These are phyloP conservation scores for Caenorhabditis sulstoni DNA, from an alignment of 2,888 invertebrate genomes.

Conservation along the genomic window DNA sequence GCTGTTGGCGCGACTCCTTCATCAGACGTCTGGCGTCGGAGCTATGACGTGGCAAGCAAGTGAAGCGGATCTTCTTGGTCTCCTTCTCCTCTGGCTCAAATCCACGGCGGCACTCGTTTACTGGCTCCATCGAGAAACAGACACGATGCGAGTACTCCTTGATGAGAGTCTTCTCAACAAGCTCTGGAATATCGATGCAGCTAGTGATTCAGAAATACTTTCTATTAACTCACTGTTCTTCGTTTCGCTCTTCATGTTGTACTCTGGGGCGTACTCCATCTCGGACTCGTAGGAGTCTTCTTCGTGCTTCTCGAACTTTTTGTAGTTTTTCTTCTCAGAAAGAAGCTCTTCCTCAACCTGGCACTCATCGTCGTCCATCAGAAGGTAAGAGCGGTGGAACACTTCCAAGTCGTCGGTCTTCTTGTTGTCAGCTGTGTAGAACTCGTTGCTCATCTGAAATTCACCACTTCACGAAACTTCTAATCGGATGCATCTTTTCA, in stretches of 20 bases:
- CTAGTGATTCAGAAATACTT: not conserved
- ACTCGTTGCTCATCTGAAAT: constrained; percentile 67
- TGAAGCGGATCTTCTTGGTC: constrained; percentile 64
- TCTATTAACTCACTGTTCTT: not conserved
- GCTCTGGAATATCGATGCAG: constrained; percentile 62
- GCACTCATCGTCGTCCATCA: constrained; percentile 57
- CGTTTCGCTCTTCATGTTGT: constrained; percentile 2
- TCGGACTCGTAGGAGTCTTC: constrained; percentile 30
- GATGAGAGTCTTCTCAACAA: constrained; percentile 68
- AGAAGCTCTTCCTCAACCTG: constrained; percentile 51
- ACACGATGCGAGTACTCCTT: constrained; percentile 73
- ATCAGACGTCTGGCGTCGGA: constrained; percentile 63
- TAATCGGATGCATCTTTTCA: too few relatives aligned
- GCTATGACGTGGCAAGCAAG: constrained; percentile 69
- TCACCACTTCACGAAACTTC: too few relatives aligned
- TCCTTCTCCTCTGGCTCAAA: constrained; percentile 17
- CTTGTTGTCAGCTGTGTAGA: constrained; percentile 69
- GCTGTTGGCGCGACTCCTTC: constrained; percentile 47
- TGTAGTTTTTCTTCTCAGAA: constrained; percentile 64
- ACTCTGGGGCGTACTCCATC: constrained; percentile 45
- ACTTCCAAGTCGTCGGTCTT: constrained; percentile 72
- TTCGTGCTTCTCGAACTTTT: constrained; percentile 37
- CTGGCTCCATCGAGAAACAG: constrained; percentile 76
- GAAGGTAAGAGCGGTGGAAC: constrained; percentile 76
- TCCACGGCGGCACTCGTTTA: constrained; percentile 68